Percentiles rank a stretch among this genome's conserved stretches.
Conservation (phyloP, 1,140 invertebrate species). For the Scylla paramamosain region DNA sequence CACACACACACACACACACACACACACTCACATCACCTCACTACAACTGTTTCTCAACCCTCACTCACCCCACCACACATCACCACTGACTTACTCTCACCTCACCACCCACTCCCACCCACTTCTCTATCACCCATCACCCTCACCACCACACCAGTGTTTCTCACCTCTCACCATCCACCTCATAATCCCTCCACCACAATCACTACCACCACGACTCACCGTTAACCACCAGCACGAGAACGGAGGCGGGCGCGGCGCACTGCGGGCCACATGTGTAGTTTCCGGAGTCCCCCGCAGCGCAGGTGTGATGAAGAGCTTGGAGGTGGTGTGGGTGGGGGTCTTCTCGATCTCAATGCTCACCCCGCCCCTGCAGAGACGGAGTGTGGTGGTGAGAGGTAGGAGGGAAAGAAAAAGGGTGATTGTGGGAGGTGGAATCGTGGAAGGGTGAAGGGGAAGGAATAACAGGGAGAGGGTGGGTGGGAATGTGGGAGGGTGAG, state of each 20-base stretch:
- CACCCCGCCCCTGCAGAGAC: slow-evolving; percentile 84
- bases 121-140: no score
- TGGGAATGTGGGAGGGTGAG: slow-evolving; percentile 1
- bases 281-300: slow-evolving; percentile 88
- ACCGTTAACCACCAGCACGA: slow-evolving; percentile 54
- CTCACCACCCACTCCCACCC: no score
- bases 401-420: no score
- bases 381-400: no score
- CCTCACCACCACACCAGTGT: not conserved
- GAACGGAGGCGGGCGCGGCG: slow-evolving; percentile 54
- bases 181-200: not conserved
- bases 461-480: no score
- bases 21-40: no score
- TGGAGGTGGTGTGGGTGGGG: slow-evolving; percentile 89
- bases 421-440: no score
- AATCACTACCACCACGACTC: not conserved
- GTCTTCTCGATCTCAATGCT: slow-evolving; percentile 95
- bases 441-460: no score
- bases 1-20: no score
- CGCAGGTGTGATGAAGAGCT: slow-evolving; percentile 92
- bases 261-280: slow-evolving; percentile 78
- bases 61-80: no score
- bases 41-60: no score
- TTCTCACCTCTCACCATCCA: not conserved
- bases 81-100: no score